Percentiles rank a stretch among this genome's conserved stretches.
phyloP scores from a whole-genome alignment of 2,797 vertebrate species.

The Pteronotus mesoamericanus region DNA sequence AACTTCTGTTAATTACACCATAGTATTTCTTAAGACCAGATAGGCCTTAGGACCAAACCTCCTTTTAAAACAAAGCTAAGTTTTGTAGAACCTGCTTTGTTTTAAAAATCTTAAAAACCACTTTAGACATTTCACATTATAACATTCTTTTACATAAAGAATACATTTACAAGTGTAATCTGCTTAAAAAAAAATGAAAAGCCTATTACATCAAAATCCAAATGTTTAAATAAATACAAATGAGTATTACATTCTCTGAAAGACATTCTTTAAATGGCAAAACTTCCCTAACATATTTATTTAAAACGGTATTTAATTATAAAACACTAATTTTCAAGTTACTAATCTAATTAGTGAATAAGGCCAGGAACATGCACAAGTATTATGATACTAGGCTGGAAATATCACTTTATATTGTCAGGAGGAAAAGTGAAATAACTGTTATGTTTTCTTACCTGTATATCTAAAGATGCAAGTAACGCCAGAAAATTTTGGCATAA shows the following conservation, averaged over 20 bases:
- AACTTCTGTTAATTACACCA: not conserved
- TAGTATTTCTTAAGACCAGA: not conserved
- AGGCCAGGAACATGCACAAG: not conserved
- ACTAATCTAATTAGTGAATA: not conserved
- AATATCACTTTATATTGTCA: not conserved
- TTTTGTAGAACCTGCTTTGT: not conserved
- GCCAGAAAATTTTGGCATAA: not conserved
- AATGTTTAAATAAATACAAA: not conserved
- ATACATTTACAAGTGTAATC: not conserved
- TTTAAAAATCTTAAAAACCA: not conserved
- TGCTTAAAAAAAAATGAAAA: not conserved
- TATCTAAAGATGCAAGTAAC: not conserved
- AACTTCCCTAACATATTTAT: not conserved
- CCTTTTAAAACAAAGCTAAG: no score
- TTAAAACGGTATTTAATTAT: slow-evolving; percentile 25
- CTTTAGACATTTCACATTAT: not conserved
- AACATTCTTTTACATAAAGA: not conserved
- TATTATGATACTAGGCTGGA: not conserved
- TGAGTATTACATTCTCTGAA: not conserved
- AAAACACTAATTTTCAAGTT: not conserved
- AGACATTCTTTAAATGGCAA: not conserved
- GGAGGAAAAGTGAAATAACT: not conserved
- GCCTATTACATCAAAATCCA: not conserved
- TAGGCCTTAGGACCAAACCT: no score
- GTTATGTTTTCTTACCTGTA: not conserved